A percentile compares a stretch with the other conserved stretches of the same genome.
Evolutionary conservation across 2,888 invertebrate genomes (phyloP).

Genomic region (Mesorhabditis belari): DNA sequence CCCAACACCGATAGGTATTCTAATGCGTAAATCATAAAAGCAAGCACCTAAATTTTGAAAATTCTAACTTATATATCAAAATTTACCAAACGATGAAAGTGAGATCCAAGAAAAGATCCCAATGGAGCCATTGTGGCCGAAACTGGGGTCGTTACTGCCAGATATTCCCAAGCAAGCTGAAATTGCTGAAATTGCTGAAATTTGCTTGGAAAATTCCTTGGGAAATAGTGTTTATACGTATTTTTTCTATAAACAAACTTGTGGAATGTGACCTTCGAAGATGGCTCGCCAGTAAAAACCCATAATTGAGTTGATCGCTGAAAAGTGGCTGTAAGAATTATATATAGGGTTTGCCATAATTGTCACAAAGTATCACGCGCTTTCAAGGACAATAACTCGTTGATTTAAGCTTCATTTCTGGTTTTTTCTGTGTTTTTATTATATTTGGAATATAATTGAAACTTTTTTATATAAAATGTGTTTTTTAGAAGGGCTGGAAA

Average conservation of each 20-base stretch:
- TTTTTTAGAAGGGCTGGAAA: too few species aligned
- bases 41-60: slow-evolving; percentile 28
- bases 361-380: too few species aligned
- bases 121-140: slow-evolving; percentile 38
- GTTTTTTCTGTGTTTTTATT: too few species aligned
- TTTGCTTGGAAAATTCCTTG: too few species aligned
- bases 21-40: slow-evolving; percentile 32
- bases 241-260: too few species aligned
- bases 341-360: too few species aligned
- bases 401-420: too few species aligned
- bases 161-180: slow-evolving; percentile 38
- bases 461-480: too few species aligned
- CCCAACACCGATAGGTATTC: slow-evolving; percentile 31
- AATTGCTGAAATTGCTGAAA: not conserved
- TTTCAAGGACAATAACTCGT: too few species aligned
- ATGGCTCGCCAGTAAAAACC: slow-evolving; percentile 47
- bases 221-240: too few species aligned
- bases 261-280: slow-evolving; percentile 23
- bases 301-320: slow-evolving; percentile 39
- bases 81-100: slow-evolving; percentile 40
- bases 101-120: slow-evolving; percentile 44
- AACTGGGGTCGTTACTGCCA: slow-evolving; percentile 32
- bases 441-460: not conserved
- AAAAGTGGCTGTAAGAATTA: too few species aligned
- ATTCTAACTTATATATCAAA: not conserved